phyloP scores from a whole-genome alignment of 1,140 invertebrate species.

The Mactra quadrangularis region DNA sequence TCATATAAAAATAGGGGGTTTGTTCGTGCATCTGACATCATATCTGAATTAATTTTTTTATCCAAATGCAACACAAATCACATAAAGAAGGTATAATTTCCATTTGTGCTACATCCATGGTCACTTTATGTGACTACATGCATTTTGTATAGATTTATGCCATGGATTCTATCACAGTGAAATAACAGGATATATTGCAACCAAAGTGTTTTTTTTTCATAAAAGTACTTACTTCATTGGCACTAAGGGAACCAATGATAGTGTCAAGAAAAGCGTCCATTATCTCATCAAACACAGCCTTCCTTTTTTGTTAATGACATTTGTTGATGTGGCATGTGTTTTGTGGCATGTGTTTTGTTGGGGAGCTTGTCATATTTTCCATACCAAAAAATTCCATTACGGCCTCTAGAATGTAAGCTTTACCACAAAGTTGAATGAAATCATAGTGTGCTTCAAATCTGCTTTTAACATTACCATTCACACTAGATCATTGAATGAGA shows the following conservation, averaged over 20 bases:
- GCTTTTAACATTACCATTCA: constrained; percentile 25
- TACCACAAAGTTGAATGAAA: constrained; percentile 2
- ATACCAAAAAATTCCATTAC: constrained; percentile 32
- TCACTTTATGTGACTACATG: no score
- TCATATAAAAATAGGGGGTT: no score
- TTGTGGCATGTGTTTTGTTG: background rate
- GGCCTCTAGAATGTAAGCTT: constrained; percentile 17
- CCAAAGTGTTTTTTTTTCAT: background rate
- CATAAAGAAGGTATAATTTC: no score
- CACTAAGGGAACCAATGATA: background rate
- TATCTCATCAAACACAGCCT: background rate
- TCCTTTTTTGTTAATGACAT: background rate
- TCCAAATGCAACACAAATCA: no score
- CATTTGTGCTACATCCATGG: no score
- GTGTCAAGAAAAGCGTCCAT: constrained; percentile 5
- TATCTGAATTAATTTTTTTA: no score
- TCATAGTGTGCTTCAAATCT: constrained; percentile 8
- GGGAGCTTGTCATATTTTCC: background rate
- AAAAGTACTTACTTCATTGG: no score
- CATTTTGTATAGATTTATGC: no score
- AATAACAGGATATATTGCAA: no score
- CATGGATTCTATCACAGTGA: no score
- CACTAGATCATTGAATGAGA: constrained; percentile 5
- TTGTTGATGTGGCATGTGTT: background rate
- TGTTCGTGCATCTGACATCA: no score